Base-by-base conservation (phyloP, 2,113 vertebrate genomes). In the Myotis lucifugus region DNA sequence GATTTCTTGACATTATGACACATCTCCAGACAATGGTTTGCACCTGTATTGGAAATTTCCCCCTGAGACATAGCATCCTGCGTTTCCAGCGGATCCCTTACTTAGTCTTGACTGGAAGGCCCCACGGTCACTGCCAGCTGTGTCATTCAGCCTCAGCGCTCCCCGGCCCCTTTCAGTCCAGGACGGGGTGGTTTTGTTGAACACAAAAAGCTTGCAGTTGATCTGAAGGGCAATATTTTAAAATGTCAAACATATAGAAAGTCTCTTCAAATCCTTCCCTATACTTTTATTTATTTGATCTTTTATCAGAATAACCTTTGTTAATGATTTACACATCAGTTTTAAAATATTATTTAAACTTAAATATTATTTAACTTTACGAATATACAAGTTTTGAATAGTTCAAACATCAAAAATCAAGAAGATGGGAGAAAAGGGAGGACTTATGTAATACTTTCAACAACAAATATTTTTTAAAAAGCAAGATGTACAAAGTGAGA, bases 141-240 rank as follows among this genome's bases (percentile, higher is more conserved):
- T 98, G 95, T 99, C 99, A 83, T 99, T 99, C 74, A 99, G 98
- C 46, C 98, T 98, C 94, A 99, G 73, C 42, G 97, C 96, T 59
- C 99, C 99, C 93, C 98, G 98, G 81, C 99, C 99, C 96, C 97
- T 98, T 97, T 99, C 99, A 79, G 8, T 99, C 99, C 99, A 99
- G 17, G 97, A 98, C 83, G 98, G 97, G 23, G 98, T 98, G 82
- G 96, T 72, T 66, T 98, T 99, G 96, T 98, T 98, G 97, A 99
- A 98, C 84, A 99, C 78, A 84, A 99, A 99, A 77, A 99, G 98
- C 95, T 98, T 99, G 97, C 98, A 99, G 85, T 98, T 98, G 96
- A 99, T 97, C 99, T 99, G 97, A 97, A 98, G 97, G 78, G 97
- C 19, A 97, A 97, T 95, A 83, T 93, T 95, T 82, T 67, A 3